Evolutionary conservation across 2,888 invertebrate species (phyloP).

Genomic region (Diadegma fenestrale): DNA sequence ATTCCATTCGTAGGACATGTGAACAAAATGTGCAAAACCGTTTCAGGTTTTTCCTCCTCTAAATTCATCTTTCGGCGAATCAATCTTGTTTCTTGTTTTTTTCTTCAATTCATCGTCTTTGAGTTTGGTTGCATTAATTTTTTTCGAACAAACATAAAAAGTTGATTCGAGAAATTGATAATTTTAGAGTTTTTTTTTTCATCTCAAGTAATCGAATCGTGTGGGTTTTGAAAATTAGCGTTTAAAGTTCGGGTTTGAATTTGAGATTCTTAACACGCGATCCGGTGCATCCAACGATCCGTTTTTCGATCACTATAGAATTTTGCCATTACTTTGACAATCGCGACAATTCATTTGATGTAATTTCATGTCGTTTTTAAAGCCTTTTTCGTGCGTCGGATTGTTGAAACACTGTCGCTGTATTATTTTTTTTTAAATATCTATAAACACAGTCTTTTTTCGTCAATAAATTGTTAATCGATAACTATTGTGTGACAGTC

Average conservation of each 20-base stretch:
- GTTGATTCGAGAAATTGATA: not conserved
- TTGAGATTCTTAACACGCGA: slow-evolving; percentile 14
- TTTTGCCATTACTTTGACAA: not conserved
- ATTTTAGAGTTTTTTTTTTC: not conserved
- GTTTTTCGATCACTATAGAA: slow-evolving; percentile 20
- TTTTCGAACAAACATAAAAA: not conserved
- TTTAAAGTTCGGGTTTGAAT: not conserved
- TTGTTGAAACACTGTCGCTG: slow-evolving; percentile 38
- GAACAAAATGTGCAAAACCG: slow-evolving; percentile 6
- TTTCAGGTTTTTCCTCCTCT: slow-evolving; percentile 19
- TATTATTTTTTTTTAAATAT: slow-evolving; percentile 24
- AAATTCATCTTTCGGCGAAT: slow-evolving; percentile 59
- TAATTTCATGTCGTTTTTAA: not conserved
- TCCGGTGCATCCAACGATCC: slow-evolving; percentile 33
- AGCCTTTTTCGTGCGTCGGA: not conserved
- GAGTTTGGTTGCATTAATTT: not conserved
- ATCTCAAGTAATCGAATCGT: not conserved
- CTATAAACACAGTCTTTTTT: slow-evolving; percentile 49
- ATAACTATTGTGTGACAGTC: slow-evolving; percentile 24
- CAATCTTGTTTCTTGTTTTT: slow-evolving; percentile 35
- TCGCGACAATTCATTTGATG: slow-evolving; percentile 16
- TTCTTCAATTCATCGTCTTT: slow-evolving; percentile 12
- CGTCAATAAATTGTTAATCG: slow-evolving; percentile 39
- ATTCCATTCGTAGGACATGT: not conserved
- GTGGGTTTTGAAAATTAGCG: not conserved